Percentiles rank a stretch among this genome's conserved stretches.
phyloP scores from a whole-genome alignment of 2,113 vertebrate species.

The Geothlypis trichas region DNA sequence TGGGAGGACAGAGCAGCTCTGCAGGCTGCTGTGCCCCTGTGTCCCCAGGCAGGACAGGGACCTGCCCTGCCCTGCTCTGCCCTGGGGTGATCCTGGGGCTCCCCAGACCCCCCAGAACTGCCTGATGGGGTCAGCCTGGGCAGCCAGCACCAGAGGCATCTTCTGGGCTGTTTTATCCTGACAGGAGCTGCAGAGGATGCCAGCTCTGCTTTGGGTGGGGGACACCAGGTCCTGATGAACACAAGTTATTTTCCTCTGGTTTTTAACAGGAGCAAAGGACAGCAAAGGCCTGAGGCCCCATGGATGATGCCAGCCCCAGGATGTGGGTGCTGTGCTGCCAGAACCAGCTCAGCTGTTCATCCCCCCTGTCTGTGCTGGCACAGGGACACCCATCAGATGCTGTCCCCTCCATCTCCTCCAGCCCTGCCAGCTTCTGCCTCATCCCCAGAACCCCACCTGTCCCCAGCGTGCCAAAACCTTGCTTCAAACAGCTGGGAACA shows the following conservation, averaged over 20 bases:
- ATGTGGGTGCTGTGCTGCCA: background rate
- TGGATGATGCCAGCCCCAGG: rapidly evolving
- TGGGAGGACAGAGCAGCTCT: background rate
- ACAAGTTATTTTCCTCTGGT: background rate
- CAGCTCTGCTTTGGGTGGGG: background rate
- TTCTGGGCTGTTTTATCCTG: background rate
- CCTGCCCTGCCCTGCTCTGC: too few species aligned
- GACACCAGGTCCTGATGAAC: rapidly evolving
- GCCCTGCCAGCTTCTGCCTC: background rate
- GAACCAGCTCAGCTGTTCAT: rapidly evolving
- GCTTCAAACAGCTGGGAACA: background rate
- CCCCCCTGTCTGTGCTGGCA: background rate
- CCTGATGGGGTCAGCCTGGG: background rate
- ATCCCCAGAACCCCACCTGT: background rate
- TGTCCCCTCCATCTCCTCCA: background rate
- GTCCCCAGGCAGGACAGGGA: background rate
- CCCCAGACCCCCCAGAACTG: background rate
- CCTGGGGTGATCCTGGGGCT: too few species aligned
- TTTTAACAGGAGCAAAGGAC: background rate
- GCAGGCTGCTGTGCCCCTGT: rapidly evolving
- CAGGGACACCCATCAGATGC: background rate
- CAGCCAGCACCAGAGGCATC: rapidly evolving
- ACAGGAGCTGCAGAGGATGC: background rate
- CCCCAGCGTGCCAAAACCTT: rapidly evolving
- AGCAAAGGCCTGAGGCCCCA: rapidly evolving